Evolutionary conservation across 35 echinoderm and acorn worm genomes (phyloP), one percentile per base, ranked within the genome.

Genomic region (Heliocidaris erythrogramma): DNA sequence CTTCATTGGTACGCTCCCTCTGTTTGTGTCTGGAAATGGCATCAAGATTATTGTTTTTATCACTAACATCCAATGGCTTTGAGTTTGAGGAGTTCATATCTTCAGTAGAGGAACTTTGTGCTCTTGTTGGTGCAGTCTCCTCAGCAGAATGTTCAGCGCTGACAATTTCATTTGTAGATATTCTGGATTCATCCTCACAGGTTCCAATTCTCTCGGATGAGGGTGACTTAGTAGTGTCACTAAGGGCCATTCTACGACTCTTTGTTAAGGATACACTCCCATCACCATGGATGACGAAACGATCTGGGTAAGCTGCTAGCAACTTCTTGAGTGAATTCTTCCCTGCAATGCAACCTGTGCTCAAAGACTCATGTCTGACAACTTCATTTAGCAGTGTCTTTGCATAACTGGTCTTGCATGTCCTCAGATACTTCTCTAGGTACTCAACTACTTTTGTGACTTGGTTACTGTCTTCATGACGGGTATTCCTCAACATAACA

Each of bases 351-450:
- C 65, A 78, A 27, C 65, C 65, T 78, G 65, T 78, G 21, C 65
- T 78, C 65, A 78, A 78, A 78, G 65, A 78, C 65, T 78, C 65
- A 78, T 78, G 65, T 78, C 65, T 78, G 65, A 78, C 65, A 18
- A 78, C 65, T 78, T 78, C 18, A 27, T 78, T 78, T 7, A 78
- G 27, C 14, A 78, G 27, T 27, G 65, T 78, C 27, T 78, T 78
- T 7, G 27, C 65, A 78, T n/a, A 29, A 78, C 65, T 27, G 4
- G 18, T 78, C 65, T n/a, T 21, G 65, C 24, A 78, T 27, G 65
- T 78, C n/a, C 65, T 78, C 65, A 78, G 65, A 78, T 78, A 78
- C 27, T 78, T 78, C 27, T 78, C 65, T 27, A 78, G 65, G 17
- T 78, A 78, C 65, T 78, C 65, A 18, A 78, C 0, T 27, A 78